Evolutionary conservation across 2,113 vertebrate genomes (phyloP), one percentile per base, ranked within the genome.

Genomic region (Embiotoca jacksoni): DNA sequence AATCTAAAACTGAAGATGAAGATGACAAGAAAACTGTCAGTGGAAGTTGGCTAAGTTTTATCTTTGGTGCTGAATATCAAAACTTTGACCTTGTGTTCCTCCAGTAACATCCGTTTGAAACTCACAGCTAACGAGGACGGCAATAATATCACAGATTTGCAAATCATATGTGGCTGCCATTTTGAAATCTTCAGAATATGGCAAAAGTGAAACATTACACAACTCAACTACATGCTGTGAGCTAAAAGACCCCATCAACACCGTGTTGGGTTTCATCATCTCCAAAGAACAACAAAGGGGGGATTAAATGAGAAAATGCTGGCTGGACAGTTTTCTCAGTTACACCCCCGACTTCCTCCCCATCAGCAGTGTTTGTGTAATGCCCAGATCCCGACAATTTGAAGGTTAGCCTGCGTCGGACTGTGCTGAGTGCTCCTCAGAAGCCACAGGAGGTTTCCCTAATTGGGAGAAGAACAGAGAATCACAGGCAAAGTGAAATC

Each of bases 401-500:
- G 62, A 82, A 80, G 85, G 78, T 77, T 77, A 56, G 56, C 37
- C 33, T 64, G 41, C 1, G 14, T 10, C 53, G 75, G 83, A 75
- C 83, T 78, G 58, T 67, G 64, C 72, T 73, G 72, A 75, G 59
- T 65, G 60, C 64, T 80, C 54, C 76, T 77, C 63, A 36, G 56
- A 70, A 81, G 30, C 69, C 76, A 83, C 80, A 63, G 83, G 85
- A 74, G 67, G 63, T 31, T 52, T 0, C n/a, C 30, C 52, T 91
- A 88, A 91, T 90, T 91, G 86, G 84, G 61, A 74, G 52, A 70
- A 82, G 83, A 85, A 83, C 81, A 72, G 32, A 82, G 58, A 81
- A 53, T 79, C 72, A 59, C 72, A 77, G 31, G 75, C 15, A 75
- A 82, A 82, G 23, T 60, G 41, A 84, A 76, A 86, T 53, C 56